Conservation (phyloP, 2,797 vertebrate genomes). For the Basileuterus tristriatus region DNA sequence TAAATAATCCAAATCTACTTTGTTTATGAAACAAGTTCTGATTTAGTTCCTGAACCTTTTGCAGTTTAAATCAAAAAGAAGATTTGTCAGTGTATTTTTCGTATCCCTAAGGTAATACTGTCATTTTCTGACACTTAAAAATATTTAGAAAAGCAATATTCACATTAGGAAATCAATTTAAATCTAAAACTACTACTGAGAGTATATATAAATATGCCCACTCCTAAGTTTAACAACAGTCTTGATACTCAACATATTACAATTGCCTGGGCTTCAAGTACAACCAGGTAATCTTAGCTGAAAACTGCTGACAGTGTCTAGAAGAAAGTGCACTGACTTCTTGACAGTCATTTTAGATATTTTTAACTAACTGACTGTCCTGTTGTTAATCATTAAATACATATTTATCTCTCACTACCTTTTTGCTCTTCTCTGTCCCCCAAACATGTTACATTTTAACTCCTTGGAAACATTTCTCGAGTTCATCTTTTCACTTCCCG, state of each 20-base stretch:
- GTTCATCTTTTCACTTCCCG: neutral
- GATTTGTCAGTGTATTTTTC: neutral
- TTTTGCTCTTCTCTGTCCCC: neutral
- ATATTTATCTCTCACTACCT: neutral
- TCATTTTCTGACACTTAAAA: neutral
- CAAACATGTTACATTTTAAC: neutral
- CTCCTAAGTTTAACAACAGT: neutral
- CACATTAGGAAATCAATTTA: neutral
- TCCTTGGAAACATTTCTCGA: neutral
- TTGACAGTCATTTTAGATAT: neutral
- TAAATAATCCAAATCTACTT: neutral
- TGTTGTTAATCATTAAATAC: conserved; percentile 47
- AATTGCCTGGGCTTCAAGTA: neutral
- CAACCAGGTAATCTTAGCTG: neutral
- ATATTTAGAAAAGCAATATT: neutral
- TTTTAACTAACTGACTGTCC: neutral
- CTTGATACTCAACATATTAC: neutral
- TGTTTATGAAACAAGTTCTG: neutral
- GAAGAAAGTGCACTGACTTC: neutral
- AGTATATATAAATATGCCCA: neutral
- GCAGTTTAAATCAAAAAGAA: neutral
- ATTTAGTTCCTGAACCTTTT: neutral
- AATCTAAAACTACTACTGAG: neutral
- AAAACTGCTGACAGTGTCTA: neutral
- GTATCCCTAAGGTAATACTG: neutral